Evolutionary conservation across 2,113 vertebrate species (phyloP).

Genomic region (Caloenas nicobarica): DNA sequence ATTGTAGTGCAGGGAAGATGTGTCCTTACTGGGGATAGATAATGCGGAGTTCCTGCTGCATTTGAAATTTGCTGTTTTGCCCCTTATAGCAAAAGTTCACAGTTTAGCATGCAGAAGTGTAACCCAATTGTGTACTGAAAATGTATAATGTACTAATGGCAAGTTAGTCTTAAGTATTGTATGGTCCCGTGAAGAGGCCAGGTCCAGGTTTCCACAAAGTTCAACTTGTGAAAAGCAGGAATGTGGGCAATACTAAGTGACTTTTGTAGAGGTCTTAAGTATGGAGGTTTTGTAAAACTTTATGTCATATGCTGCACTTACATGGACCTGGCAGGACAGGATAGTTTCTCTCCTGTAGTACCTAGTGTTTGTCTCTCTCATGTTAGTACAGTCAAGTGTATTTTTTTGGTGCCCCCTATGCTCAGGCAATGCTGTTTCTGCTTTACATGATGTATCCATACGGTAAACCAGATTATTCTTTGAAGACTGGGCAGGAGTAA

Average conservation of each 20-base stretch:
- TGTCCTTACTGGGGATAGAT: not conserved
- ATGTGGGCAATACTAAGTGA: not conserved
- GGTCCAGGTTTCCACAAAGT: not conserved
- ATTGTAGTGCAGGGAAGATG: not conserved
- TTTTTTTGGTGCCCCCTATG: not conserved
- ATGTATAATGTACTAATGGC: not conserved
- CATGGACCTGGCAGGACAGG: not conserved
- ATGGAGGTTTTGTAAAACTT: not conserved
- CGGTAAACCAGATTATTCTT: not conserved
- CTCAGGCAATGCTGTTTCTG: not conserved
- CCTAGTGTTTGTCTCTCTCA: not conserved
- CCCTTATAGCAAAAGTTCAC: not conserved
- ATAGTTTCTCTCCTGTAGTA: not conserved
- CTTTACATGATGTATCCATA: not conserved
- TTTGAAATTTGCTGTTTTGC: not conserved
- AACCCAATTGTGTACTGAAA: not conserved
- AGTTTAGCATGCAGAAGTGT: not conserved
- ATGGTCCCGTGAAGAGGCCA: rapidly evolving
- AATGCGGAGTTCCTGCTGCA: not conserved
- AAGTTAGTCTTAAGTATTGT: not conserved
- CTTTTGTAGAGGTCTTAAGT: not conserved
- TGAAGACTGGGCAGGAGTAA: not conserved
- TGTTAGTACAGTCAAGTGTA: not conserved
- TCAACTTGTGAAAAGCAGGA: not conserved
- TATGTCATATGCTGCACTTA: not conserved